Conservation (phyloP, 2,888 invertebrate genomes). For the Phragmatobia fuliginosa region DNA sequence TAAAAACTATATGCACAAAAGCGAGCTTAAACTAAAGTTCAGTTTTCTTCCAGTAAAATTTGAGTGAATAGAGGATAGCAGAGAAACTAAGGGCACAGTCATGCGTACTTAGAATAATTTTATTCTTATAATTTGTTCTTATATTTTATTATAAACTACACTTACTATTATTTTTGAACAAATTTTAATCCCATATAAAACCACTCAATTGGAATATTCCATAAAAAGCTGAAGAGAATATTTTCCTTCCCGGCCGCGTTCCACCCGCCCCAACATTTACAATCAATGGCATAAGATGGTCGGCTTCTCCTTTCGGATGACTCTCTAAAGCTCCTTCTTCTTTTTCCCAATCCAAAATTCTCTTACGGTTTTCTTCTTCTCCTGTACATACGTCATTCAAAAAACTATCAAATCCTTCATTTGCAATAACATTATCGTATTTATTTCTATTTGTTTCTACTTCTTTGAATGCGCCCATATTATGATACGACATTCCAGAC, state of each 20-base stretch:
- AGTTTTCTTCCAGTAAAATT: too few species aligned
- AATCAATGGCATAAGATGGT: conserved; percentile 66
- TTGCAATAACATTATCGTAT: conserved; percentile 18
- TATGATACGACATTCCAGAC: conserved; percentile 62
- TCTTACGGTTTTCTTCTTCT: conserved; percentile 54
- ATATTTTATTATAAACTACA: neutral
- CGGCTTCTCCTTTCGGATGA: conserved; percentile 59
- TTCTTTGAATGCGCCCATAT: conserved; percentile 34
- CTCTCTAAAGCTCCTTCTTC: conserved; percentile 47
- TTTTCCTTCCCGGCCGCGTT: conserved; percentile 47
- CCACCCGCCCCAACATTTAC: conserved; percentile 63
- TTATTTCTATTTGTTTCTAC: neutral
- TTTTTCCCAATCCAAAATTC: conserved; percentile 53
- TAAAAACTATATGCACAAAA: too few species aligned
- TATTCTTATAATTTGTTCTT: neutral
- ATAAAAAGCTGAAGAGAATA: conserved; percentile 53
- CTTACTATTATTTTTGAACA: neutral
- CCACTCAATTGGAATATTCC: conserved; percentile 59
- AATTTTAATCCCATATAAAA: conserved; percentile 55
- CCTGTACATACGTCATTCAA: conserved; percentile 42
- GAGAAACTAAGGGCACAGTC: too few species aligned
- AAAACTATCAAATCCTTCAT: conserved; percentile 38
- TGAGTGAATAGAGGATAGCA: too few species aligned
- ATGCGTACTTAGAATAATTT: too few species aligned
- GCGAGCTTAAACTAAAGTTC: too few species aligned